These are phyloP conservation scores for Corvus moneduloides DNA, from an alignment of 2,113 vertebrate species.

Conservation along the genomic window DNA sequence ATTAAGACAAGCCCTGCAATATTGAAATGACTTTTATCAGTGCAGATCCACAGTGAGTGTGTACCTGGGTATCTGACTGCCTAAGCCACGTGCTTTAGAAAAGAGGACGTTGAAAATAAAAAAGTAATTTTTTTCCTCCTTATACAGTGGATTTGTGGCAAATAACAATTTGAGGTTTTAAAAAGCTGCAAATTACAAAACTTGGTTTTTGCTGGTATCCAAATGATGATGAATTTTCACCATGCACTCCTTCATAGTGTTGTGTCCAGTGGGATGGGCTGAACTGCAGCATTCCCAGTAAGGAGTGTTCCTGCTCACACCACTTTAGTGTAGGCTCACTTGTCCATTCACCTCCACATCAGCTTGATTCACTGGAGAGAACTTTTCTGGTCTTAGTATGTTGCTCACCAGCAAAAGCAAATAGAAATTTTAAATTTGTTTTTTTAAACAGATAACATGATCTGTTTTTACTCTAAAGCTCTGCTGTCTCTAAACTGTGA, in stretches of 20 bases:
- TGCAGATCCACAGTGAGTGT: background rate
- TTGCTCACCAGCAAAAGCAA: background rate
- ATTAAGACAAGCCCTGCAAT: background rate
- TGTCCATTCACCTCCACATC: background rate
- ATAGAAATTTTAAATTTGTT: background rate
- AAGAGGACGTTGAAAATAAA: background rate
- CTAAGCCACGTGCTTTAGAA: background rate
- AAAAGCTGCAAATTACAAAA: background rate
- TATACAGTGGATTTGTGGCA: background rate
- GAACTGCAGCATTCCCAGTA: background rate
- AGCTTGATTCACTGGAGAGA: background rate
- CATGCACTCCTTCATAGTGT: rapidly evolving
- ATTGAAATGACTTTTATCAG: background rate
- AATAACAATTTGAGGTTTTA: background rate
- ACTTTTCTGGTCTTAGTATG: background rate
- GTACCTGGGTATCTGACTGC: background rate
- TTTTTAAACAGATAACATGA: background rate
- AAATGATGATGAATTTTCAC: background rate
- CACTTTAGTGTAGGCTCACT: background rate
- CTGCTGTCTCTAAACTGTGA: background rate
- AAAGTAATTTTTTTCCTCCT: background rate
- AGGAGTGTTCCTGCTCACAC: background rate
- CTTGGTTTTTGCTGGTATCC: rapidly evolving
- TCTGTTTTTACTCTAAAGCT: background rate
- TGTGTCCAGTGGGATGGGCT: background rate